Conservation (phyloP, 1,140 invertebrate species). For the Drosophila subpulchrella region DNA sequence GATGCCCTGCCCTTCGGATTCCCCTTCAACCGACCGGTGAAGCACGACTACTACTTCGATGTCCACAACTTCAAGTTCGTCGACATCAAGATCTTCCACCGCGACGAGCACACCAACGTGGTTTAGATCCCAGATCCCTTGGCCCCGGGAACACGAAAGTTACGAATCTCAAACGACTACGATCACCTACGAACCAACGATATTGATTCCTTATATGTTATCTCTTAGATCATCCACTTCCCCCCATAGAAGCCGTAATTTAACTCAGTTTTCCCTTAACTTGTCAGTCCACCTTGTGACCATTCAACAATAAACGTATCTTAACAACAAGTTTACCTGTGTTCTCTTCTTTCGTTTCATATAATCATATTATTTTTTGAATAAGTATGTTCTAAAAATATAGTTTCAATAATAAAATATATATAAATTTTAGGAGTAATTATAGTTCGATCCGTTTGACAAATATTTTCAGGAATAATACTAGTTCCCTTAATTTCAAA, state of each 20-base stretch:
- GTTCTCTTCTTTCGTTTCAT: not conserved
- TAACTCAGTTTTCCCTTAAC: constrained; percentile 28
- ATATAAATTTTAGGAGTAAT: too few species aligned
- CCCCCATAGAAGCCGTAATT: constrained; percentile 34
- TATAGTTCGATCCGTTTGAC: too few species aligned
- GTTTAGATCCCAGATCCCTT: constrained; percentile 41
- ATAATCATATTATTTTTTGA: too few species aligned
- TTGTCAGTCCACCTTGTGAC: constrained; percentile 34
- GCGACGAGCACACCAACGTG: constrained; percentile 84
- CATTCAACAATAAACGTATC: constrained; percentile 36
- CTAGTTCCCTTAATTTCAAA: too few species aligned
- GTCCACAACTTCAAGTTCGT: constrained; percentile 89
- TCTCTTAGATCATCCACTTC: constrained; percentile 22
- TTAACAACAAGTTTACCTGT: not conserved
- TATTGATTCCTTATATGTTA: constrained; percentile 14
- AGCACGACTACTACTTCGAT: constrained; percentile 86
- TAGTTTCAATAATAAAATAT: too few species aligned
- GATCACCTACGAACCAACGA: constrained; percentile 25
- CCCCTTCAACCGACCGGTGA: constrained; percentile 88
- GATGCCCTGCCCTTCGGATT: constrained; percentile 87
- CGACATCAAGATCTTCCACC: constrained; percentile 88
- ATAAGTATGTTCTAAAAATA: too few species aligned
- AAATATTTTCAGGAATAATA: too few species aligned
- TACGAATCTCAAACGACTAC: not conserved
- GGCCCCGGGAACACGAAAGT: not conserved